Conservation (phyloP, 2,797 vertebrate genomes). For the Sciaenops ocellatus region DNA sequence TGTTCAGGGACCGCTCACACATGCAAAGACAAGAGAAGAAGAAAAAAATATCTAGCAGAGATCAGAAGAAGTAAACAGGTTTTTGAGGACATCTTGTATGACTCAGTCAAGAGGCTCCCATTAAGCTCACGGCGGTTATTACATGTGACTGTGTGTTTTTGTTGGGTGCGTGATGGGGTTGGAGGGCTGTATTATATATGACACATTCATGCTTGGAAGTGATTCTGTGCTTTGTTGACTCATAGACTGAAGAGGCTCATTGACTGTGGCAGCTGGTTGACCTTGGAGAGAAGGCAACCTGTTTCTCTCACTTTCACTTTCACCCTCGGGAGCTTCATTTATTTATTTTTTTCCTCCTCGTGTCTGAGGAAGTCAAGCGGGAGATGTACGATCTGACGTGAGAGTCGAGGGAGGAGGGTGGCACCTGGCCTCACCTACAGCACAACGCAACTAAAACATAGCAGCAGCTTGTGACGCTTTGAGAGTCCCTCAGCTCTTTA, state of each 20-base stretch:
- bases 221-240: constrained; percentile 66
- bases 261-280: constrained; percentile 73
- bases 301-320: constrained; percentile 68
- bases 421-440: constrained; percentile 50
- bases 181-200: constrained; percentile 26
- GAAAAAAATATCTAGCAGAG: neutral
- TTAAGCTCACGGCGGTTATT: constrained; percentile 39
- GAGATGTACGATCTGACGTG: constrained; percentile 58
- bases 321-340: constrained; percentile 36
- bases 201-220: constrained; percentile 47
- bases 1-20: constrained; percentile 29
- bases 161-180: neutral
- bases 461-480: constrained; percentile 29
- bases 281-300: constrained; percentile 72
- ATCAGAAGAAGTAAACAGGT: constrained; percentile 33
- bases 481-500: constrained; percentile 25
- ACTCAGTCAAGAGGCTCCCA: constrained; percentile 51
- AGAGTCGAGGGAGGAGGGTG: constrained; percentile 29
- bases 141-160: constrained; percentile 39
- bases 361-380: constrained; percentile 49
- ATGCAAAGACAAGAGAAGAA: constrained; percentile 4
- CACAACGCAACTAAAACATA: constrained; percentile 10
- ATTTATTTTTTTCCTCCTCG: constrained; percentile 3
- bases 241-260: constrained; percentile 69
- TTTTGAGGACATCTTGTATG: constrained; percentile 47